Evolutionary conservation across 2,113 vertebrate genomes (phyloP).

Genomic region (Zosterops hypoxanthus): DNA sequence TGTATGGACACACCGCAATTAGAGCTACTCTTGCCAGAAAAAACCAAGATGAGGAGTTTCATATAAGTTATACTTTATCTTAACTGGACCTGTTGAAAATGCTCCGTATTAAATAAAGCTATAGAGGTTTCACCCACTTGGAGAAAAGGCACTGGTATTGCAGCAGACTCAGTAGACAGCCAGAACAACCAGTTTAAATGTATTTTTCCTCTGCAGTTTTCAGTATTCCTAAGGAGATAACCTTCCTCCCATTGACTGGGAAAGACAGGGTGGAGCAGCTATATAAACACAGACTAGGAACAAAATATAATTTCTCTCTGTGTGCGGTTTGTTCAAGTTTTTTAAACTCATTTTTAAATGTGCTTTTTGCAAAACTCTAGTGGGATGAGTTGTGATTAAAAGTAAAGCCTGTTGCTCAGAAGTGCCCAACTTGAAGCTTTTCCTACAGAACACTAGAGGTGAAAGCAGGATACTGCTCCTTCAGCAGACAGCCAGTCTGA

Average conservation of each 20-base stretch:
- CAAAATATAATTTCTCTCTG: neutral
- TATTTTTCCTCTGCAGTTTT: conserved; percentile 1
- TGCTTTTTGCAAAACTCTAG: neutral
- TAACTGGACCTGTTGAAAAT: conserved; percentile 10
- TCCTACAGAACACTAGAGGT: neutral
- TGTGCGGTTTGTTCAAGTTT: neutral
- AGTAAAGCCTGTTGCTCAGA: neutral
- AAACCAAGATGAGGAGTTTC: neutral
- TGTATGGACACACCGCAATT: neutral
- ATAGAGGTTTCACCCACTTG: neutral
- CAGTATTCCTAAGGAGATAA: conserved; percentile 14
- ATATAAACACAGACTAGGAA: neutral
- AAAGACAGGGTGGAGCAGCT: conserved; percentile 8
- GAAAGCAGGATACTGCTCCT: neutral
- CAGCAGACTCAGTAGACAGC: conserved; percentile 2
- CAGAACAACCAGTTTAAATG: neutral
- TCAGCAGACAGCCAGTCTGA: neutral
- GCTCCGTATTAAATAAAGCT: neutral
- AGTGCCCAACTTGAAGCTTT: neutral
- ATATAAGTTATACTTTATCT: neutral
- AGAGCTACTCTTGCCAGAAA: neutral
- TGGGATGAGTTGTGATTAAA: neutral
- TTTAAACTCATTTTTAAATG: neutral
- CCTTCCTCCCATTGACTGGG: conserved; percentile 4
- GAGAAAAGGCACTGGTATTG: neutral